Evolutionary conservation across 2,113 vertebrate species (phyloP).

Genomic region (Pungitius pungitius): DNA sequence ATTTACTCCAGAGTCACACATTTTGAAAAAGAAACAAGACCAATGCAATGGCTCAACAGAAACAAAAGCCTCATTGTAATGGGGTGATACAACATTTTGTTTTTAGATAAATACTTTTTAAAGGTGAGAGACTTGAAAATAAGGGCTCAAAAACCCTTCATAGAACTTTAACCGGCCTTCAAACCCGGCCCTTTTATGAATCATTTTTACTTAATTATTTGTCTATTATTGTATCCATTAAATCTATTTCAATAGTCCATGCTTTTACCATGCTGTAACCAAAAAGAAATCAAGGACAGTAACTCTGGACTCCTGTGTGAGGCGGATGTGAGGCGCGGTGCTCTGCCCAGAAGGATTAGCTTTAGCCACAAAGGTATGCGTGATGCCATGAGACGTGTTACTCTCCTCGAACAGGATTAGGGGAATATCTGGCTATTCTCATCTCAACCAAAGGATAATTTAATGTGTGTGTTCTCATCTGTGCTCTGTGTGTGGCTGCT

Average conservation of each 20-base stretch:
- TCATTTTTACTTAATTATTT: too few species aligned
- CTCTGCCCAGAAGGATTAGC: constrained; percentile 58
- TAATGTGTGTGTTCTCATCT: constrained; percentile 49
- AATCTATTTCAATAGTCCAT: not conserved
- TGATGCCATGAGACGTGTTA: constrained; percentile 52
- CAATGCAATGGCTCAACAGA: not conserved
- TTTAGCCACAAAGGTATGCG: constrained; percentile 17
- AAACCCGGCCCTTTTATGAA: too few species aligned
- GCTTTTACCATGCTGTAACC: not conserved
- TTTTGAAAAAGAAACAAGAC: not conserved
- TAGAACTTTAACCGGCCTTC: not conserved
- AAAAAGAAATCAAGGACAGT: not conserved
- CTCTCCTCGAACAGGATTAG: constrained; percentile 59
- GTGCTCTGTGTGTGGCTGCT: constrained; percentile 46
- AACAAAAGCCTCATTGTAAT: not conserved
- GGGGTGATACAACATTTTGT: not conserved
- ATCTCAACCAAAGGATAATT: constrained; percentile 31
- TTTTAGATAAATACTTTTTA: not conserved
- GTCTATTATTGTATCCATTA: not conserved
- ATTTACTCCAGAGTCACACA: constrained; percentile 8
- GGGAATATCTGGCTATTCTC: constrained; percentile 68
- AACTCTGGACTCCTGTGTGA: not conserved
- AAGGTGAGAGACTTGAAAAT: not conserved
- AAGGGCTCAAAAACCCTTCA: not conserved
- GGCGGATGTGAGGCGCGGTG: not conserved